These are phyloP conservation scores for Ailurus styani DNA, from an alignment of 2,113 vertebrate genomes.

Conservation along the genomic window DNA sequence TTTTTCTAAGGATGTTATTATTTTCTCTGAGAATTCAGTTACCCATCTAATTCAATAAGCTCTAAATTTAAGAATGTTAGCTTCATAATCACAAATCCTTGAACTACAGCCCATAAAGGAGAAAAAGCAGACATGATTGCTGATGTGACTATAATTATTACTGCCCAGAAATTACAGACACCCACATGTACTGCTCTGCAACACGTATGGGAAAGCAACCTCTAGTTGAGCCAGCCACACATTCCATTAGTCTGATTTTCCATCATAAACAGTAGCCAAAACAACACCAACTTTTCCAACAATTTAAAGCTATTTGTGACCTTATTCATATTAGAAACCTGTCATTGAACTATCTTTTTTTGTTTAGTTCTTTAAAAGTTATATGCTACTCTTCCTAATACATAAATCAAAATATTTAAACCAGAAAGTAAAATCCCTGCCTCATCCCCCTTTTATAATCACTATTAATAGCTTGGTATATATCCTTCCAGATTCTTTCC, in stretches of 20 bases:
- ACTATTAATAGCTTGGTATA: not conserved
- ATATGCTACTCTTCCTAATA: not conserved
- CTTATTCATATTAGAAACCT: not conserved
- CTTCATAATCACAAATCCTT: not conserved
- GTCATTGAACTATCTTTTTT: not conserved
- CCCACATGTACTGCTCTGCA: not conserved
- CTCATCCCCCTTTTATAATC: not conserved
- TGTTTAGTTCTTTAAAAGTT: not conserved
- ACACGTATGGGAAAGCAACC: not conserved
- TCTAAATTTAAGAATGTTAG: not conserved
- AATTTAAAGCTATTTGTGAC: not conserved
- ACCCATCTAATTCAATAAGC: not conserved
- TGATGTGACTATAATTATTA: not conserved
- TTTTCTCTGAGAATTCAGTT: not conserved
- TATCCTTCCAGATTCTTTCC: not conserved
- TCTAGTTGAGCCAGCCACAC: not conserved
- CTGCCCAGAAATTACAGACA: not conserved
- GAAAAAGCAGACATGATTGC: not conserved
- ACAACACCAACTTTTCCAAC: not conserved
- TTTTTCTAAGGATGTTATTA: not conserved
- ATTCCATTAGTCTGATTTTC: not conserved
- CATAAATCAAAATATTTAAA: not conserved
- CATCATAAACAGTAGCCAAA: not conserved
- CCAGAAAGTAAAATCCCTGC: not conserved
- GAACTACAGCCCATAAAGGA: not conserved